A percentile compares a stretch with the other conserved stretches of the same genome.
Evolutionary conservation across 2,797 vertebrate genomes (phyloP).

Genomic region (Eulemur rubriventer): DNA sequence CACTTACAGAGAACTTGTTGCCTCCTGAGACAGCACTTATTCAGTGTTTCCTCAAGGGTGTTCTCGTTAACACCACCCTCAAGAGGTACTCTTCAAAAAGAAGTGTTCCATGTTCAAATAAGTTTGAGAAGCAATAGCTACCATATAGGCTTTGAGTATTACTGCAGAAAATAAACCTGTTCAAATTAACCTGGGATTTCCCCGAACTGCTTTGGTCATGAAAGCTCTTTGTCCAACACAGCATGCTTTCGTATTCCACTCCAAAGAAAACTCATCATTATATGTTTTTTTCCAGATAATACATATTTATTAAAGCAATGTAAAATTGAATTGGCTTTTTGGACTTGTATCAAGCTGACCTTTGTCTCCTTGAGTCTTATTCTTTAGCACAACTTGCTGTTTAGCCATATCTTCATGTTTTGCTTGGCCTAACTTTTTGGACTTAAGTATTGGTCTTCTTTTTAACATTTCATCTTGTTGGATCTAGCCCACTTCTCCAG

Average conservation of each 20-base stretch:
- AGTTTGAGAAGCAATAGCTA: slow-evolving; percentile 25
- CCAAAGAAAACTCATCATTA: background rate
- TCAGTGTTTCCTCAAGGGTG: background rate
- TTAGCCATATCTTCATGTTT: slow-evolving; percentile 16
- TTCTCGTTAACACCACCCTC: background rate
- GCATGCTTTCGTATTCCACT: slow-evolving; percentile 11
- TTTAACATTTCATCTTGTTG: background rate
- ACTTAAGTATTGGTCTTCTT: background rate
- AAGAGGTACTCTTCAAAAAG: background rate
- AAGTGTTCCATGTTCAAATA: slow-evolving; percentile 21
- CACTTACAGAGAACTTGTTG: slow-evolving; percentile 17
- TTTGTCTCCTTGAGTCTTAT: background rate
- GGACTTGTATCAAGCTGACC: background rate
- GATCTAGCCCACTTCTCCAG: background rate
- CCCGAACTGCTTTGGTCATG: background rate
- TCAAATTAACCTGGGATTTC: slow-evolving; percentile 22
- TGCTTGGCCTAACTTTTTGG: background rate
- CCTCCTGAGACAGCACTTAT: background rate
- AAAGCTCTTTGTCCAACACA: background rate
- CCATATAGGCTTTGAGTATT: slow-evolving; percentile 22
- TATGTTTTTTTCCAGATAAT: slow-evolving; percentile 5
- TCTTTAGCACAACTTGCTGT: background rate
- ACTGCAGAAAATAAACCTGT: slow-evolving; percentile 15
- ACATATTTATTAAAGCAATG: slow-evolving; percentile 1
- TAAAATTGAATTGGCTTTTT: slow-evolving; percentile 34